These are phyloP conservation scores for Gracilinanus agilis DNA, from an alignment of 2,113 vertebrate genomes.

Conservation along the genomic window DNA sequence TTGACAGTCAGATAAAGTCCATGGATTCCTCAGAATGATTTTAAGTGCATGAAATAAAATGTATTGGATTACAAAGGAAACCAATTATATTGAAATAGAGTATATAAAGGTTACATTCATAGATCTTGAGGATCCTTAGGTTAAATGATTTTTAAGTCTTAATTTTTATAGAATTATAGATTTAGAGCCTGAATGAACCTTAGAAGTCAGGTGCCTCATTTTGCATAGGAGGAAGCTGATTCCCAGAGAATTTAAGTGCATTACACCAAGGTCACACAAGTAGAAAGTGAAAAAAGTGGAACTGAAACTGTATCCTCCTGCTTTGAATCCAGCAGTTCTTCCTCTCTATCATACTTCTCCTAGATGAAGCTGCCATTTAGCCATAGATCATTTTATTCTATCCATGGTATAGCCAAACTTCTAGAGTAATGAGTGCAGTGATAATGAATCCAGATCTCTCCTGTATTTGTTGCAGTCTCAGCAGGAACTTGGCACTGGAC, in stretches of 20 bases:
- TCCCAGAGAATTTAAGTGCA: neutral
- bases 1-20: neutral
- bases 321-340: neutral
- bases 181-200: neutral
- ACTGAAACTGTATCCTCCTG: neutral
- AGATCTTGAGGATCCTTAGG: neutral
- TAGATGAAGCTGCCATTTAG: neutral
- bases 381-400: no score
- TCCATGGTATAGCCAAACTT: neutral
- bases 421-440: neutral
- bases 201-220: neutral
- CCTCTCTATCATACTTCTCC: neutral
- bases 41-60: neutral
- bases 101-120: neutral
- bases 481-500: neutral
- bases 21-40: neutral
- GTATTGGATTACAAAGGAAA: neutral
- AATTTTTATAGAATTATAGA: neutral
- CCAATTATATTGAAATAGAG: neutral
- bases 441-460: neutral
- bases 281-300: neutral
- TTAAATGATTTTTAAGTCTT: neutral
- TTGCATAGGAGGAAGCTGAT: no score
- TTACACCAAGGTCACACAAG: neutral
- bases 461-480: neutral